Evolutionary conservation across 2,113 vertebrate genomes (phyloP), one percentile per base, ranked within the genome.

Genomic region (Thalassarche chlororhynchos): DNA sequence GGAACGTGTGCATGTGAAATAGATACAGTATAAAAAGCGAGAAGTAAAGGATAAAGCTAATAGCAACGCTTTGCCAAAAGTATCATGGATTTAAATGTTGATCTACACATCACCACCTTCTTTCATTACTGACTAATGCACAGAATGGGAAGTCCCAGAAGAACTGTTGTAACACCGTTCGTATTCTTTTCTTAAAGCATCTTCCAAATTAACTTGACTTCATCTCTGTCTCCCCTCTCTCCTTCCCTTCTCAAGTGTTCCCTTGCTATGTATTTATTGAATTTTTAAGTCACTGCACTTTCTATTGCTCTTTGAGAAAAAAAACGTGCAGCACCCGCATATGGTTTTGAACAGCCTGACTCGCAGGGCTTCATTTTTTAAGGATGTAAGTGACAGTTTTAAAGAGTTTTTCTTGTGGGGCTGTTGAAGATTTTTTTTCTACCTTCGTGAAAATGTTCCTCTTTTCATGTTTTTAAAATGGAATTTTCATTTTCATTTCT

Each of bases 401-500:
- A 38, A 87, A 61, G 38, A 86, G 76, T 36, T 96, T 82, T 82
- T 82, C 38, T 58, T 82, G 29, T 57, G 65, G 38, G 69, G 3
- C 46, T 89, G 81, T 94, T 90, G 69, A 89, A 96, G 19, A 10
- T 6, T 36, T 80, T 84, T 89, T 76, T 75, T 5, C 42, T 46
- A 7, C n/a, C 40, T 93, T 87, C 19, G 16, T 0, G 19, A 88
- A 66, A 92, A 38, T 46, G 40, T 84, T 93, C 29, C 17, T 75
- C 36, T 92, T 64, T 92, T 69, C 64, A 65, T 90, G 61, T 83
- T 95, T 94, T 96, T 66, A 70, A 71, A 93, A 89, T 86, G 66
- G 89, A 94, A 94, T 93, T 93, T 96, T 90, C 25, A 70, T 95
- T 97, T 93, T 97, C 58, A 70, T 83, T 95, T 87, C 75, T 93